phyloP scores from a whole-genome alignment of 2,113 vertebrate species.

The Ivindomyrus marchei region DNA sequence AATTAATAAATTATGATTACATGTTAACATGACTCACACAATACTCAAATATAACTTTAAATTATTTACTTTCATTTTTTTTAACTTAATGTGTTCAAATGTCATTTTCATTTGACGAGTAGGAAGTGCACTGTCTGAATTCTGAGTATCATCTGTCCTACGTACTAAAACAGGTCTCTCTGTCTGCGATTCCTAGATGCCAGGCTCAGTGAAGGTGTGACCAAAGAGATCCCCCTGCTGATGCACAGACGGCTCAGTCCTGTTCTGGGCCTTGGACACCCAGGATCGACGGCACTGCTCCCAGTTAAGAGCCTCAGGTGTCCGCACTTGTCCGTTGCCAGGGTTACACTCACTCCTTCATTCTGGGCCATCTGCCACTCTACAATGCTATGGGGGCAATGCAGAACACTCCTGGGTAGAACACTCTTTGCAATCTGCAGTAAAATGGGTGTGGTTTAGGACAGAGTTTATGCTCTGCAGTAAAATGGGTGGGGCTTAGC shows the following conservation, averaged over 20 bases:
- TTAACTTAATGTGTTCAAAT: not conserved
- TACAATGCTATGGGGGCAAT: not conserved
- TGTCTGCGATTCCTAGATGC: not conserved
- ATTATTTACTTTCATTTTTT: not conserved
- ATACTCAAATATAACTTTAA: not conserved
- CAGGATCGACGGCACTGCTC: not conserved
- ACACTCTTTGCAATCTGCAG: not conserved
- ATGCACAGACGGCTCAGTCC: not conserved
- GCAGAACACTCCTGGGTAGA: not conserved
- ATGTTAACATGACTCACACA: not conserved
- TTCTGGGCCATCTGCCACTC: constrained; percentile 1
- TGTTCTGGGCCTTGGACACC: not conserved
- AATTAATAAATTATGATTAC: not conserved
- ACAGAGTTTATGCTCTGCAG: not conserved
- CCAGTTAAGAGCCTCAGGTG: not conserved
- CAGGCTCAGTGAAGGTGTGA: not conserved
- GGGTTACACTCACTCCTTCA: not conserved
- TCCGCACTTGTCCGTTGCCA: not conserved
- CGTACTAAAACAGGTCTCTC: not conserved
- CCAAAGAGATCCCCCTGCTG: not conserved
- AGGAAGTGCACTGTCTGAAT: not conserved
- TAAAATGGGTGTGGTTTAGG: not conserved
- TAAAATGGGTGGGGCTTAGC: not conserved
- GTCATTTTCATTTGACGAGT: not conserved
- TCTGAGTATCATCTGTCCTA: not conserved